Base-by-base conservation (phyloP, 1,140 invertebrate species). In the Camponotus pennsylvanicus region DNA sequence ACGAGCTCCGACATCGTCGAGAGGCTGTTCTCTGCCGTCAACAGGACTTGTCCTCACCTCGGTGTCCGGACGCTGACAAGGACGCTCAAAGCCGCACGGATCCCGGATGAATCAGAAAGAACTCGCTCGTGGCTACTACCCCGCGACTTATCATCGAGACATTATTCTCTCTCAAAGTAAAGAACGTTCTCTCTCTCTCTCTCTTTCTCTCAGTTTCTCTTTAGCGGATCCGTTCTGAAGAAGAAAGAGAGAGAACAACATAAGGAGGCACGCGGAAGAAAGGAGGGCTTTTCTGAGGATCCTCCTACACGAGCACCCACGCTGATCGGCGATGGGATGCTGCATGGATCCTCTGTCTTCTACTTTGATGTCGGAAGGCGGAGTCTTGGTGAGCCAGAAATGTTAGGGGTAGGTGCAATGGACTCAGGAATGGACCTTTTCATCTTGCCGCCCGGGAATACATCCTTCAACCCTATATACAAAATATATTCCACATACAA, bases 121-220 rank as follows among this genome's bases (percentile, higher is more conserved):
- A 90, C 86, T 90, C 77, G 77, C 86, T 84, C 84, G 88, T 78
- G 87, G 89, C 76, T 90, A 93, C 93, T 93, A 93, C 86, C 89
- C 88, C 82, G 85, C 66, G 69, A 82, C 93, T 94, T 94, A 94
- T 94, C 94, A 94, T 93, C 93, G 92, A 86, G 86, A 87, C 94
- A 92, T 94, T 92, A 92, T 92, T 94, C 92, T 92, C 90, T 86
- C 34, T 69, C 78, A 52, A 37, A 64, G 77, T 42, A 6, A 67
- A 52, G 66, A 32, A 45, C 7, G 32, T 69, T 49, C n/a, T 13
- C 55, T 86, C 49, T 37, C 61, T 18, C 78, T 76, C 70, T 52
- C 75, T 55, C 45, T 70, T 21, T 86, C 55, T 57, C 64, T 79
- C 73, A 67, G 32, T 59, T 82, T 77, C 78, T 77, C 59, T 66